Base-by-base conservation (phyloP, 2,113 vertebrate genomes). In the Stegastes partitus region DNA sequence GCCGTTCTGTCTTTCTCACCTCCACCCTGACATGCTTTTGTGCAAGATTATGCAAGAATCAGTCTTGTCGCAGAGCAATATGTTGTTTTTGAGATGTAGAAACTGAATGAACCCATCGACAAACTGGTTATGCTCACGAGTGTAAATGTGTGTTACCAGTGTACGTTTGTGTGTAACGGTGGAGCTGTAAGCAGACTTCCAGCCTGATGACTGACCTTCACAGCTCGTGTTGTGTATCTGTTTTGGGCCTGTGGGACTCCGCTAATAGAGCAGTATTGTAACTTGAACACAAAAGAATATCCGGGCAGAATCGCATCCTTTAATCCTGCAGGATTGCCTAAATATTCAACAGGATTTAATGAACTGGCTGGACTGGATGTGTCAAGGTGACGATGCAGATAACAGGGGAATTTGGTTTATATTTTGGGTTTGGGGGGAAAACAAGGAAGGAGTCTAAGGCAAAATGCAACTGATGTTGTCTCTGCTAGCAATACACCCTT, bases 321-420 rank as follows among this genome's bases (percentile, higher is more conserved):
- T 22, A 58, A 59, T 76, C 58, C 49, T 53, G 34, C 31, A 28
- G 45, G 22, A 45, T 64, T 39, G 51, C 21, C 51, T 68, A 62
- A 67, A 39, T 81, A 81, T 68, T 74, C 57, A 75, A 18, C 28
- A 45, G 53, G 23, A 42, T 34, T 69, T 57, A 57, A 65, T 45
- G 25, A 65, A 53, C 5, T 2, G 3, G 49, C 16, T n/a, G 50
- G 34, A 50, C 6, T 23, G 49, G 53, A 9, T 71, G 70, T 66
- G 54, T 37, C 61, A 61, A 50, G 61, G 55, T 67, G 59, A 76
- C 16, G 11, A 15, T n/a, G 10, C 23, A 62, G 11, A 28, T 28
- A 28, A 28, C 26, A 3, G 26, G 5, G 26, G 5, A 49, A 49
- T 19, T 7, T 7, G 19, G 16, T 3, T 3, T 19, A 49, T 6